Percentiles rank a stretch among this genome's conserved stretches.
These are phyloP conservation scores for Anoplophora glabripennis DNA, from an alignment of 1,140 invertebrate species.

Conservation along the genomic window DNA sequence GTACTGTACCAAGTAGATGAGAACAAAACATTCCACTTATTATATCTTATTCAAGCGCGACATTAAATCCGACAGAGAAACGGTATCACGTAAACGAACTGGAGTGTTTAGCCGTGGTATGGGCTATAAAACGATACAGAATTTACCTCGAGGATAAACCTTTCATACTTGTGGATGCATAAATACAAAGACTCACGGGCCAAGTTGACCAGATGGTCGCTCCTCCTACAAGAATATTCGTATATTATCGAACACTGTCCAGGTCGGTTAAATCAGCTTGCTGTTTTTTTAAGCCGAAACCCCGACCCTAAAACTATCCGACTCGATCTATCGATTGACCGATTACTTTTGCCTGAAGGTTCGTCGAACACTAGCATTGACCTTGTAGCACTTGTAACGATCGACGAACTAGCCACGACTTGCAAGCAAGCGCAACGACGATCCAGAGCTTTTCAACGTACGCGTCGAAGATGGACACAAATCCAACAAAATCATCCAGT, in stretches of 20 bases:
- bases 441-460: not conserved
- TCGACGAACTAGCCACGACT: not conserved
- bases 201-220: constrained; percentile 39
- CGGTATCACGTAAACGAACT: constrained; percentile 38
- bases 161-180: constrained; percentile 33
- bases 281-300: constrained; percentile 26
- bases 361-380: too few relatives aligned
- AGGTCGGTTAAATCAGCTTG: constrained; percentile 31
- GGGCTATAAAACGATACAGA: constrained; percentile 45
- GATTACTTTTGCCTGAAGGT: not conserved
- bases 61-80: constrained; percentile 8
- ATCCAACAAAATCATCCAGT: not conserved
- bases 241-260: constrained; percentile 30
- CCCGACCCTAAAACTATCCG: constrained; percentile 1
- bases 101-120: constrained; percentile 50
- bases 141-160: constrained; percentile 35
- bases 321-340: not conserved
- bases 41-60: constrained; percentile 22
- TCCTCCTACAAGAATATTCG: constrained; percentile 33
- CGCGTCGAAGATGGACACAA: not conserved
- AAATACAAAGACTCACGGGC: constrained; percentile 24
- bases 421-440: not conserved
- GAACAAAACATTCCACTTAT: not conserved
- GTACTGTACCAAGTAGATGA: constrained; percentile 20
- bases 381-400: too few relatives aligned